A percentile compares a stretch with the other conserved stretches of the same genome.
Conservation (phyloP, 2,113 vertebrate species). For the Heteronetta atricapilla region DNA sequence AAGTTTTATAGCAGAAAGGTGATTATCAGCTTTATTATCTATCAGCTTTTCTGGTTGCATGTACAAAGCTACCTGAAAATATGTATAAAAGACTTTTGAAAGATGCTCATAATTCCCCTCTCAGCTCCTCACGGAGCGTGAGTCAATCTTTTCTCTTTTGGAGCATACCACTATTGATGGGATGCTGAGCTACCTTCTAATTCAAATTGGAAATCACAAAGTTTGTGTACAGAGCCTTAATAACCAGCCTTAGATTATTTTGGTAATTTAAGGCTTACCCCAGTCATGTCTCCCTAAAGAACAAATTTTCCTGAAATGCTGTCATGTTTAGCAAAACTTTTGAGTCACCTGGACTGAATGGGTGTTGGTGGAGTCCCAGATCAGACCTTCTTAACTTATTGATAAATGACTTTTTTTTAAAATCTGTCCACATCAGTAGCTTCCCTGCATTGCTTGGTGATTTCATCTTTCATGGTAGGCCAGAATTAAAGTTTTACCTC, state of each 20-base stretch:
- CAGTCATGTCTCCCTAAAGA: not conserved
- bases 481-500: not conserved
- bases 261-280: not conserved
- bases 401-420: not conserved
- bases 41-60: not conserved
- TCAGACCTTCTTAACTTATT: not conserved
- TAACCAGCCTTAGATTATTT: not conserved
- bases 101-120: not conserved
- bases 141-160: not conserved
- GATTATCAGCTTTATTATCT: slow-evolving; percentile 44
- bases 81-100: slow-evolving; percentile 4
- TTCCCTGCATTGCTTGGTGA: not conserved
- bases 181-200: not conserved
- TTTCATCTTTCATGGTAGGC: not conserved
- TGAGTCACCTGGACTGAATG: not conserved
- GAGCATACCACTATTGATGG: not conserved
- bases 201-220: not conserved
- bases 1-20: slow-evolving; percentile 59
- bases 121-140: not conserved
- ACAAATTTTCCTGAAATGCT: not conserved
- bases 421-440: not conserved
- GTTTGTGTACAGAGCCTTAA: not conserved
- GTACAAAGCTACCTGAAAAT: not conserved
- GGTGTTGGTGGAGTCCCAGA: not conserved
- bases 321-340: not conserved